Percentiles rank a stretch among this genome's conserved stretches.
Conservation (phyloP, 2,797 vertebrate species). For the Pseudochirops corinnae region DNA sequence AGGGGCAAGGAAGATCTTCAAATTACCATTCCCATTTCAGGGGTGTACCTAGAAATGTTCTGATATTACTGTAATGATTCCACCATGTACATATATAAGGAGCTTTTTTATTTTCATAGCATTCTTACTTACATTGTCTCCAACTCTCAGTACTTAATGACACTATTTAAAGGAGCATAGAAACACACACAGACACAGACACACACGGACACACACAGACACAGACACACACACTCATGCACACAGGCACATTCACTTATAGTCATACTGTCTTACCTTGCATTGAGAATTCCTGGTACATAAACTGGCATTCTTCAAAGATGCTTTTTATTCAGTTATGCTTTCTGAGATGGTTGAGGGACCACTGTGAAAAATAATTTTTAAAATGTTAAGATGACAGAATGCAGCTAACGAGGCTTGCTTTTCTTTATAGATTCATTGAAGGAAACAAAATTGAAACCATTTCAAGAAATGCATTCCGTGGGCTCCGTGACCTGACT, state of each 20-base stretch:
- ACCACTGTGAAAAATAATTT: background rate
- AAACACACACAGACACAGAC: accelerated
- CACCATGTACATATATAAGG: background rate
- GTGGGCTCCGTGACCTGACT: constrained; percentile 96
- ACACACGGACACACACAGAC: accelerated
- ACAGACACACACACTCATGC: background rate
- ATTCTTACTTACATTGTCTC: background rate
- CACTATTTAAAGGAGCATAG: background rate
- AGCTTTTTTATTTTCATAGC: background rate
- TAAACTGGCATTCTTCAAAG: background rate
- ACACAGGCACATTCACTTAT: background rate
- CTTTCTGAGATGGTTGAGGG: constrained; percentile 7
- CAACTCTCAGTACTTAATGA: background rate
- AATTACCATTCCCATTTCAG: too few species aligned
- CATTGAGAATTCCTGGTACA: background rate
- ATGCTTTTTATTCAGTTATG: background rate
- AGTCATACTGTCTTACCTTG: background rate
- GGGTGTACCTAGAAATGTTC: background rate
- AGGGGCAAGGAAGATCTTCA: too few species aligned
- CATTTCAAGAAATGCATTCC: constrained; percentile 94
- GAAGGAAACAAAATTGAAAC: constrained; percentile 98
- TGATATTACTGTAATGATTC: constrained; percentile 17
- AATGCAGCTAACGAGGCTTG: background rate
- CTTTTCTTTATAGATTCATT: constrained; percentile 90
- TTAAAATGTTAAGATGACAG: background rate